Evolutionary conservation across 2,797 vertebrate species (phyloP).

Genomic region (Avahi laniger): DNA sequence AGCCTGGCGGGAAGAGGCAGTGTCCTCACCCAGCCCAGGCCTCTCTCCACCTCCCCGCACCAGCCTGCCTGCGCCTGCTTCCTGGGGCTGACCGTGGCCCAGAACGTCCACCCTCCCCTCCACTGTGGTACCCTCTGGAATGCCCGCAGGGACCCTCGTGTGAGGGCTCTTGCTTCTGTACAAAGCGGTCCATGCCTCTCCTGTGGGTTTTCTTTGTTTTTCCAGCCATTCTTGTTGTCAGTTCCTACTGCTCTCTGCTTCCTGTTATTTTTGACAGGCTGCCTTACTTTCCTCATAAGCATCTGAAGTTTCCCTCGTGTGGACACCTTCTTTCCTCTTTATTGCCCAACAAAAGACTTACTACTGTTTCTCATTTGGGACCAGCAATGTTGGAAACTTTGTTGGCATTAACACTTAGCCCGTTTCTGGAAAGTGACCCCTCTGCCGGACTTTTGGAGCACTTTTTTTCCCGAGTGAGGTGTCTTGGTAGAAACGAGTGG

Average conservation of each 20-base stretch:
- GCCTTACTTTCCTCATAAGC: background rate
- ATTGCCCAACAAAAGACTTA: background rate
- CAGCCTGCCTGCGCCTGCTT: background rate
- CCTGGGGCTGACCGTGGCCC: background rate
- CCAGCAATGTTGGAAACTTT: background rate
- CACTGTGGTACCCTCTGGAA: rapidly evolving
- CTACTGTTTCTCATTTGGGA: background rate
- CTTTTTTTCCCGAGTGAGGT: background rate
- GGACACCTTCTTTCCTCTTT: background rate
- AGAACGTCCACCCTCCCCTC: rapidly evolving
- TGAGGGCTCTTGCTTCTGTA: background rate
- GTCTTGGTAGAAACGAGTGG: too few relatives aligned
- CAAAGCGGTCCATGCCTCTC: rapidly evolving
- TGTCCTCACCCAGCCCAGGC: too few relatives aligned
- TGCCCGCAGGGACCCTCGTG: rapidly evolving
- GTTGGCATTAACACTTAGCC: background rate
- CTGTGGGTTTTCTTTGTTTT: background rate
- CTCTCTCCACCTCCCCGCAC: rapidly evolving
- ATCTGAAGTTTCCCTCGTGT: rapidly evolving
- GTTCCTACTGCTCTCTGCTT: rapidly evolving
- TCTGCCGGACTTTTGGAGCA: background rate
- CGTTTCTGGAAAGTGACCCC: background rate
- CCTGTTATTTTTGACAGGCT: background rate
- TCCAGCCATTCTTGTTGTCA: background rate
- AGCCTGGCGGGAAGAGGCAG: background rate